Evolutionary conservation across 2,888 invertebrate species (phyloP), one percentile per base, ranked within the genome.

Genomic region (Drosophila siamana): DNA sequence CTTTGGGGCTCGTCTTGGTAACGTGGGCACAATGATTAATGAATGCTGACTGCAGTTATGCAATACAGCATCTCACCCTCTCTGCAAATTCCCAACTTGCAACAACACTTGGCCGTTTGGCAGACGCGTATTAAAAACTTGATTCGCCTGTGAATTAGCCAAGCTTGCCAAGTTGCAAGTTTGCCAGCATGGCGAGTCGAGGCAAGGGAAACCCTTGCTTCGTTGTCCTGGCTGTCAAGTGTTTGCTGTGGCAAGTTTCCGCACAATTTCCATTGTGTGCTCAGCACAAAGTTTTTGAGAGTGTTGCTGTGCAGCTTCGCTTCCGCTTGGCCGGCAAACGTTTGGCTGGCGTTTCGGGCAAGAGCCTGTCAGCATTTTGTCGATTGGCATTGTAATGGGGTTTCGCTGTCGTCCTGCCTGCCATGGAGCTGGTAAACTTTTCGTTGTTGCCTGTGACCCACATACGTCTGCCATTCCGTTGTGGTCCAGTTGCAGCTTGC

Each of bases 301-400:
- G 70, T 68, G 70, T 60, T 63, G 57, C 59, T 33, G 33, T 19
- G 63, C 69, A 55, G 64, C 59, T 57, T 65, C 44, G 43, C 63
- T 64, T 65, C 66, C 68, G 55, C 59, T 52, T 6, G 7, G n/a
- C 7, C 4, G 1, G 6, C 26, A 15, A 30, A 30, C 13, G 13
- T 13, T n/a, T 13, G 13, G 13, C 36, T 36, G 36, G 13, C 36
- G 41, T 28, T 52, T 52, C 28, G 52, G 52, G 8, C 19, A 56
- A 1, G 40, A 13, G 65, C 60, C 76, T 72, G 73, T 78, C 78
- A 57, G 75, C 61, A 59, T 66, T 85, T 85, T 77, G 75, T 61
- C 80, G 83, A 82, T 86, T 82, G 88, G 57, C 86, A 86, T 86
- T 86, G 74, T 86, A 88, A 86, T 86, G 78, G 73, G 63, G 65